Evolutionary conservation across 53 echinoderm and acorn worm species (phyloP).

Genomic region (Zoroaster sp.): DNA sequence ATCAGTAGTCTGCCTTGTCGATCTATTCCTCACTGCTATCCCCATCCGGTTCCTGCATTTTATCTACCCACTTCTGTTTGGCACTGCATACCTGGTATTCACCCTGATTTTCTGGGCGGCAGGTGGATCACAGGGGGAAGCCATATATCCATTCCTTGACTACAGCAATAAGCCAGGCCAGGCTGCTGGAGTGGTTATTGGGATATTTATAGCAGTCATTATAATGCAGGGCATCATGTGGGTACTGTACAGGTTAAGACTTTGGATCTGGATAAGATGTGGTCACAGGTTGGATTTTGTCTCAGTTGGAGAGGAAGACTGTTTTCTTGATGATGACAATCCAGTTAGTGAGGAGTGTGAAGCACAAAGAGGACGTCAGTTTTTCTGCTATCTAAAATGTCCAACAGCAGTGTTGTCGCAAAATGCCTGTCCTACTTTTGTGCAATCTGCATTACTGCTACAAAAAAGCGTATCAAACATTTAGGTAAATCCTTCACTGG

Average conservation of each 20-base stretch:
- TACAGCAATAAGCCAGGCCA: conserved; percentile 55
- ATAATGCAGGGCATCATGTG: conserved; percentile 46
- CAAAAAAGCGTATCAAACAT: too few species aligned
- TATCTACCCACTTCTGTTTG: conserved; percentile 56
- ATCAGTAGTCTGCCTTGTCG: conserved; percentile 55
- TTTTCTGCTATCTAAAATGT: too few species aligned
- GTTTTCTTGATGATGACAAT: neutral
- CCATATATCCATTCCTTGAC: conserved; percentile 60
- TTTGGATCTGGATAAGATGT: conserved; percentile 6
- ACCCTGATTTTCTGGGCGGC: conserved; percentile 68
- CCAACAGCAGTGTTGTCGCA: too few species aligned
- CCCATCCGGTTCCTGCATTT: conserved; percentile 67
- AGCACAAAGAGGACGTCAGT: too few species aligned
- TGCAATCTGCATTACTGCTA: too few species aligned
- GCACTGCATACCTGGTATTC: conserved; percentile 52
- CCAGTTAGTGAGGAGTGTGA: neutral
- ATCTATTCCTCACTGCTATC: conserved; percentile 64
- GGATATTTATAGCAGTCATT: neutral
- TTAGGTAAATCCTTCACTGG: too few species aligned
- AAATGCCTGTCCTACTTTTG: too few species aligned
- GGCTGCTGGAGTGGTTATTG: conserved; percentile 30
- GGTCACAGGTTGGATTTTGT: neutral
- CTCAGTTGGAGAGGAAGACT: neutral
- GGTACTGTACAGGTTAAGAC: conserved; percentile 45
- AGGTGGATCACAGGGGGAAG: conserved; percentile 28